Percentiles rank a stretch among this genome's conserved stretches.
phyloP scores from a whole-genome alignment of 53 echinoderm and acorn worm species.

The Apostichopus leukothele region DNA sequence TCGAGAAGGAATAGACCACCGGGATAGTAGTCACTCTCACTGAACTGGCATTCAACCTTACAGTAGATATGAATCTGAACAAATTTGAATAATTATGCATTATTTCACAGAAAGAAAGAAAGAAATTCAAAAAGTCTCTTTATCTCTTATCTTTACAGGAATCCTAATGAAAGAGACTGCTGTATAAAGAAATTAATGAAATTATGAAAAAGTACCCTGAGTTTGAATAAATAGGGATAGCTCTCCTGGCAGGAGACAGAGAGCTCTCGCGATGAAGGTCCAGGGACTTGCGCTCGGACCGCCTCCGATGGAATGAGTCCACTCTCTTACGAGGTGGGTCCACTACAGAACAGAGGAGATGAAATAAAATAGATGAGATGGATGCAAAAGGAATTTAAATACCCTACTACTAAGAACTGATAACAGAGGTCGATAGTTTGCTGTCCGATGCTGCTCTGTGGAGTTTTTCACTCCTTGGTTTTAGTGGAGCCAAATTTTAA shows the following conservation, averaged over 20 bases:
- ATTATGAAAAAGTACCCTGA: slow-evolving; percentile 56
- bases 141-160: background rate
- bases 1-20: too few species aligned
- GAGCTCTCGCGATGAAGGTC: slow-evolving; percentile 64
- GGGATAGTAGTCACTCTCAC: too few species aligned
- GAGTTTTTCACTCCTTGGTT: too few species aligned
- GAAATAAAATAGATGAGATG: too few species aligned
- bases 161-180: background rate
- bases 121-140: background rate
- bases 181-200: background rate
- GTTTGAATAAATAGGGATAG: slow-evolving; percentile 64
- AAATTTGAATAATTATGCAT: too few species aligned
- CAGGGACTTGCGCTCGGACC: slow-evolving; percentile 77
- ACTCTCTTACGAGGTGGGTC: slow-evolving; percentile 97
- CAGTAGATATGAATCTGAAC: too few species aligned
- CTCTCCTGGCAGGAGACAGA: slow-evolving; percentile 83
- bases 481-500: too few species aligned
- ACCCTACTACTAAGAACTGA: too few species aligned
- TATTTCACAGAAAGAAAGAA: background rate
- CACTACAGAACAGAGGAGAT: slow-evolving; percentile 48
- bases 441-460: too few species aligned
- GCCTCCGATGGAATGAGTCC: slow-evolving; percentile 80
- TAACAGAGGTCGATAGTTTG: too few species aligned
- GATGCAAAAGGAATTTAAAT: too few species aligned
- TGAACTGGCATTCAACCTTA: too few species aligned